phyloP scores from a whole-genome alignment of 64 coral and sea anemone genomes.

The Montipora foliosa region DNA sequence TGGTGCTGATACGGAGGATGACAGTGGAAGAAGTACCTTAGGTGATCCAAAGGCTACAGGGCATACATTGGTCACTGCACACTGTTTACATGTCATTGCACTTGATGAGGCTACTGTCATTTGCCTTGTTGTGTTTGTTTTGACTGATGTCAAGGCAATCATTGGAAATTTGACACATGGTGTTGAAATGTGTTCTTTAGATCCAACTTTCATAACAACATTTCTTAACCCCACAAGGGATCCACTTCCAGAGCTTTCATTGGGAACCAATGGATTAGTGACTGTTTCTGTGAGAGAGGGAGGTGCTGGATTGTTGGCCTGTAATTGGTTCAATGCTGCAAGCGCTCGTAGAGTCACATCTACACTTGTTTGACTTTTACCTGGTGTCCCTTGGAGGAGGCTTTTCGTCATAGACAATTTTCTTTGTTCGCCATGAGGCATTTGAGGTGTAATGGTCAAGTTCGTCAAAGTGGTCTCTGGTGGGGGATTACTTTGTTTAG shows the following conservation, averaged over 20 bases:
- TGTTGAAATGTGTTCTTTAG: not conserved
- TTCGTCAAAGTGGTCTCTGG: not conserved
- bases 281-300: not conserved
- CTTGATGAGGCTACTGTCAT: not conserved
- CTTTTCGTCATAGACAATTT: not conserved
- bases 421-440: not conserved
- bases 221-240: constrained; percentile 1
- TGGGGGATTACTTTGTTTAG: not conserved
- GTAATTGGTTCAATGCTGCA: constrained; percentile 16
- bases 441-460: not conserved
- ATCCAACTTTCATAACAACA: constrained; percentile 37
- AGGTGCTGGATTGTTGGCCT: not conserved
- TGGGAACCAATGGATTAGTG: not conserved
- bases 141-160: not conserved
- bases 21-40: not conserved
- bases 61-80: not conserved
- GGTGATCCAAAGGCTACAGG: not conserved
- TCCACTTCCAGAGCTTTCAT: not conserved
- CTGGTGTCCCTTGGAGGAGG: not conserved
- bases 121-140: not conserved
- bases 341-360: constrained; percentile 26
- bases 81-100: not conserved
- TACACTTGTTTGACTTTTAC: not conserved
- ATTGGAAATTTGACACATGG: not conserved
- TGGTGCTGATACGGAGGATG: not conserved